Percentiles rank a stretch among this genome's conserved stretches.
phyloP scores from a whole-genome alignment of 2,888 invertebrate species.

The Campoletis raptor region DNA sequence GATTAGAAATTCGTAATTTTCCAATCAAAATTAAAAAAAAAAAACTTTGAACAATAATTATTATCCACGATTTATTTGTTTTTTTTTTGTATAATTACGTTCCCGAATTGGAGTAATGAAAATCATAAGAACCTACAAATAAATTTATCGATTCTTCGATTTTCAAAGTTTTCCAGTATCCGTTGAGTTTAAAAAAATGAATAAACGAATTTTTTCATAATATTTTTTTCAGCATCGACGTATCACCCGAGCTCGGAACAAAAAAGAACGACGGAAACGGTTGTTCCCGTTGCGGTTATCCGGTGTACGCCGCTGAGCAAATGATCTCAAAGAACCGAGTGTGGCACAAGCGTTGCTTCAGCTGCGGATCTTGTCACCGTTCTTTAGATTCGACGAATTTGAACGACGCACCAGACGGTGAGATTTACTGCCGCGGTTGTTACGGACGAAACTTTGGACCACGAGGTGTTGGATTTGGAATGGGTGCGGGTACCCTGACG shows the following conservation, averaged over 20 bases:
- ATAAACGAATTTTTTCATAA: too few relatives aligned
- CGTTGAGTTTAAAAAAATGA: too few relatives aligned
- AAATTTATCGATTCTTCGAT: too few relatives aligned
- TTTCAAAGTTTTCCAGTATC: neutral
- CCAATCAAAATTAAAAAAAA: neutral
- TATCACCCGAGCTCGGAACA: slow-evolving; percentile 90
- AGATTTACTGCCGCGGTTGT: slow-evolving; percentile 97
- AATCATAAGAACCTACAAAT: too few relatives aligned
- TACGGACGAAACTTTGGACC: slow-evolving; percentile 95
- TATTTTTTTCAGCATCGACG: slow-evolving; percentile 87
- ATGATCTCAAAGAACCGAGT: slow-evolving; percentile 97
- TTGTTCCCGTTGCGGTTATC: slow-evolving; percentile 95
- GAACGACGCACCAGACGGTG: slow-evolving; percentile 96
- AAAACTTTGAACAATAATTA: neutral
- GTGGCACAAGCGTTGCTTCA: slow-evolving; percentile 98
- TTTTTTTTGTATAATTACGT: too few relatives aligned
- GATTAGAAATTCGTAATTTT: neutral
- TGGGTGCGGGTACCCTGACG: slow-evolving; percentile 95
- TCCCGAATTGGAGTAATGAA: too few relatives aligned
- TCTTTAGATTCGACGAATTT: slow-evolving; percentile 96
- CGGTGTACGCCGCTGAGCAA: slow-evolving; percentile 98
- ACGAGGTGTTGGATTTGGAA: slow-evolving; percentile 95
- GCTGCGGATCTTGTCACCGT: slow-evolving; percentile 94
- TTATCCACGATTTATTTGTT: neutral
- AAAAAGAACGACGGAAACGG: slow-evolving; percentile 92